Evolutionary conservation across 2,113 vertebrate species (phyloP), one percentile per base, ranked within the genome.

Genomic region (Oreochromis tanganicae): DNA sequence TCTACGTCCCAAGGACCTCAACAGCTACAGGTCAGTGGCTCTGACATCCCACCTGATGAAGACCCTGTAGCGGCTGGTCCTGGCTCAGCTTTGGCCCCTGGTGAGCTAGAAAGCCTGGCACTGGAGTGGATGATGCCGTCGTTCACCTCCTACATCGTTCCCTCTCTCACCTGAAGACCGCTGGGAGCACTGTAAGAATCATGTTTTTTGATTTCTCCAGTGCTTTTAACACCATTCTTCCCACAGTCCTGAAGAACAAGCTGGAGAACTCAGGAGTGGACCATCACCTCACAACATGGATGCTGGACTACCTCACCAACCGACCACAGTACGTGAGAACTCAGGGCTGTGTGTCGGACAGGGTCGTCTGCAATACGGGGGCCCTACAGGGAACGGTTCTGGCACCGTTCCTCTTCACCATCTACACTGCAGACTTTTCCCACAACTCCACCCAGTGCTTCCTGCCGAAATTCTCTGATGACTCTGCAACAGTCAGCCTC

Each of bases 221-320:
- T 59, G 2, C 57, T 4, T 59, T 59, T 59, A 59, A 59, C 14
- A 17, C 29, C 27, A 9, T 5, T 59, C 14, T 9, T 59, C 14
- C 57, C 55, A 56, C 55, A 32, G 57, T 61, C 57, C 57, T 32
- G 57, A 32, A 61, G 32, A 17, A 32, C 57, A 61, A 61, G 8
- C 57, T 32, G 0, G 57, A 14, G 27, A 61, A 10, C 57, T 1
- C 27, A 2, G 14, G 14, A 61, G 57, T 61, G 27, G 5, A 32
- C 57, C 14, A 32, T 0, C 1, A 61, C 27, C 8, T 61, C 14
- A 61, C 5, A 0, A 32, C 27, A 9, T 61, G 5, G 27, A 61
- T 17, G 5, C 8, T 61, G 27, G 8, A 32, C 57, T 10, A 61
- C 27, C 57, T 61, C 57, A 61, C 5, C 57, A 10, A 61, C 57